Evolutionary conservation across 2,113 vertebrate species (phyloP), one percentile per base, ranked within the genome.

Genomic region (Mesembrinibis cayennensis): DNA sequence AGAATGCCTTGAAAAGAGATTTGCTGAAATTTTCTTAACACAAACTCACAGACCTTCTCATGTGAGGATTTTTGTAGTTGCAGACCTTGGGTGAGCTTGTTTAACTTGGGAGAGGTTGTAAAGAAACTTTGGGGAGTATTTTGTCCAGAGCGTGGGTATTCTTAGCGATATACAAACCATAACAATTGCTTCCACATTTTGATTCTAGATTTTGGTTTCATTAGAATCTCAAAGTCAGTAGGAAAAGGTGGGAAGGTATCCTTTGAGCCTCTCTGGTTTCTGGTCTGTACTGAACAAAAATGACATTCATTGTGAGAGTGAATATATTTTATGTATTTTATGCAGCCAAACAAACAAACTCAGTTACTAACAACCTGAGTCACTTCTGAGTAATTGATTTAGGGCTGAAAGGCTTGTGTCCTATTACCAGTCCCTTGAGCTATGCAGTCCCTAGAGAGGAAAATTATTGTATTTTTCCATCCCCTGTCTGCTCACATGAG

Each of bases 341-440:
- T 80, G 89, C 67, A 87, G 70, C 65, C 53, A 72, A 82, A 92
- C 72, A 93, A 83, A 90, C 45, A 61, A 89, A 94, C 87, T 90
- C 40, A 23, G 58, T 77, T 13, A n/a, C 87, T 66, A 95, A 89
- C 70, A 94, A 95, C 96, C 94, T 82, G 87, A 96, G 91, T 95
- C 78, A 91, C 73, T 95, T 66, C 73, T 95, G 73, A 96, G 81
- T 94, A 97, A 95, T 58, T 92, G 95, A 95, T 90, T 94, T 80
- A 85, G 84, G 95, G 66, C 84, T 94, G 87, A 91, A 80, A 93
- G 65, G 15, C 81, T 93, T 87, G 77, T 93, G 94, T 95, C 87
- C 87, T 93, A 5, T 91, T 87, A 96, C 81, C 81, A 88, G 53
- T 96, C 97, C 96, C 94, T 82, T 93, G 87, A 97, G 96, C 91